These are phyloP conservation scores for Coenobita brevimanus DNA, from an alignment of 1,140 invertebrate genomes.

Conservation along the genomic window DNA sequence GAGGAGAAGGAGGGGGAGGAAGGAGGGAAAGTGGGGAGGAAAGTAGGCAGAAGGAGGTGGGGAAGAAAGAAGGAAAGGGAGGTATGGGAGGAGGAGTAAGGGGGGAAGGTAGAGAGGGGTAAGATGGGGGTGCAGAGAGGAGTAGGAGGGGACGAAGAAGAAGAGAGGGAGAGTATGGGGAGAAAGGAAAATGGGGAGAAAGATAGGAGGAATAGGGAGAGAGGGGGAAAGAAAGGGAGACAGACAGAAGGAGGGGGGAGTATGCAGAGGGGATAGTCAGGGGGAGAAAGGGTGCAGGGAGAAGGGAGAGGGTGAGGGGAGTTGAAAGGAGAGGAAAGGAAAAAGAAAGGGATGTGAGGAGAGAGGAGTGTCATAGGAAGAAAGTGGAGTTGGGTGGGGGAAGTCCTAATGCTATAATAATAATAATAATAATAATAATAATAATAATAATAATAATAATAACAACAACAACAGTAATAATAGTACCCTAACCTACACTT, in stretches of 20 bases:
- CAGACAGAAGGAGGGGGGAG: not conserved
- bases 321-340: not conserved
- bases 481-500: no score
- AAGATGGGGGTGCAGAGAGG: not conserved
- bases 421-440: no score
- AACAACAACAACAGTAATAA: no score
- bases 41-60: not conserved
- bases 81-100: not conserved
- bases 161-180: not conserved
- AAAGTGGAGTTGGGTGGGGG: no score
- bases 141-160: not conserved
- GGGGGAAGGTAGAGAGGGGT: not conserved
- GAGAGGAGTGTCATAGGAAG: not conserved
- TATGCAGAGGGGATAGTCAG: not conserved
- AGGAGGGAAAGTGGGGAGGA: no score
- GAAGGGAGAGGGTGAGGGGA: not conserved
- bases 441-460: no score
- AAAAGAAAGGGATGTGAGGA: not conserved
- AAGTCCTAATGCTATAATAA: no score
- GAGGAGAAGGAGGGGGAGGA: no score
- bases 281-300: not conserved
- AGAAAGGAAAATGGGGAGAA: not conserved
- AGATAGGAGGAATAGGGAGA: not conserved
- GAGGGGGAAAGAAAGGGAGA: not conserved
- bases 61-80: not conserved